Percentiles rank a stretch among this genome's conserved stretches.
Evolutionary conservation across 2,888 invertebrate species (phyloP).

Genomic region (Plebejus anna): DNA sequence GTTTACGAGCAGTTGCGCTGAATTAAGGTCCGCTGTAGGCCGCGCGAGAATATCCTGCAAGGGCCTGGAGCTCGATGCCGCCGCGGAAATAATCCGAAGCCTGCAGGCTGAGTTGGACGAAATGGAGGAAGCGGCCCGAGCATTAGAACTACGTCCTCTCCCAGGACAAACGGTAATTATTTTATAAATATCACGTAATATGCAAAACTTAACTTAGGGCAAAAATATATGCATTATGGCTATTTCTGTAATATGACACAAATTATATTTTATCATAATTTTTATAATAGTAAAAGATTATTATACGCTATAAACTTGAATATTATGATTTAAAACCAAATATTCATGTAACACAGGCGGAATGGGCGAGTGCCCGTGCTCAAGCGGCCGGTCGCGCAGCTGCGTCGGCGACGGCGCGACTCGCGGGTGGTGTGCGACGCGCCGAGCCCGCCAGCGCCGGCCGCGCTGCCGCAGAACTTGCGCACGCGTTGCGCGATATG

Average conservation of each 20-base stretch:
- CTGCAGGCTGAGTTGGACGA: conserved; percentile 91
- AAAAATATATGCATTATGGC: not conserved
- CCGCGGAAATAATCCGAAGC: conserved; percentile 88
- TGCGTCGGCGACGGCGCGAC: conserved; percentile 90
- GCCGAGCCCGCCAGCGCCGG: conserved; percentile 89
- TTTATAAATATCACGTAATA: not conserved
- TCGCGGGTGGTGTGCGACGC: conserved; percentile 90
- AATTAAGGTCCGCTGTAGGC: conserved; percentile 82
- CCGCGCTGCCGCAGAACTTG: conserved; percentile 90
- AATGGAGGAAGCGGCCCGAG: conserved; percentile 86
- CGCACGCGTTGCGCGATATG: conserved; percentile 86
- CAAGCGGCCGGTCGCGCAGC: conserved; percentile 83
- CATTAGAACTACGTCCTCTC: conserved; percentile 86
- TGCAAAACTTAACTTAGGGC: not conserved
- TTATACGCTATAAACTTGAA: not conserved
- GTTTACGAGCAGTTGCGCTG: conserved; percentile 82
- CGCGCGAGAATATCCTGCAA: conserved; percentile 89
- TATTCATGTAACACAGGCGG: conserved; percentile 50
- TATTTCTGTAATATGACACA: not conserved
- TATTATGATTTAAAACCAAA: not conserved
- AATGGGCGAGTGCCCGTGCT: conserved; percentile 71
- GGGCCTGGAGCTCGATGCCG: conserved; percentile 91
- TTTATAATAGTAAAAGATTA: conserved; percentile 35
- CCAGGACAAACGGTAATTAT: conserved; percentile 88
- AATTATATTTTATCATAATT: too few species aligned